Conservation (phyloP, 2,113 vertebrate species). For the Crotalus tigris region DNA sequence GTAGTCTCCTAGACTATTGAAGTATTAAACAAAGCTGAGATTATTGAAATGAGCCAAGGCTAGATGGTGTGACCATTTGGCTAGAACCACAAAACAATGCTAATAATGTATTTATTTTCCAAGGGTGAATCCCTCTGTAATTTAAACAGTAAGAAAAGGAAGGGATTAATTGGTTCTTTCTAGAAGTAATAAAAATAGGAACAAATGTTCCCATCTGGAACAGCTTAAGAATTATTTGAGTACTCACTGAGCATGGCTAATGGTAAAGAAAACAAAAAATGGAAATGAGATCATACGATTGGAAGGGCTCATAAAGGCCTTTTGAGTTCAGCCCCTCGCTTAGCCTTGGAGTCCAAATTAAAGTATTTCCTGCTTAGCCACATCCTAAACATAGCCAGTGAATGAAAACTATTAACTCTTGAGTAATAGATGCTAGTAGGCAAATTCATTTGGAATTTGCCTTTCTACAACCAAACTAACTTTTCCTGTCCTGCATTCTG, state of each 20-base stretch:
- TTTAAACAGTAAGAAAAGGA: not conserved
- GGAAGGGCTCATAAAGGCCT: not conserved
- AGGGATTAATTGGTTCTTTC: not conserved
- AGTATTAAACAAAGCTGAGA: not conserved
- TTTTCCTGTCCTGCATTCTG: not conserved
- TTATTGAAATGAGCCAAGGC: not conserved
- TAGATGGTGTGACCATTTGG: not conserved
- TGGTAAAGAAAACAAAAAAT: not conserved
- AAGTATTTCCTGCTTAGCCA: not conserved
- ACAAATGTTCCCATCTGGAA: not conserved
- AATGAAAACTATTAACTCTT: not conserved
- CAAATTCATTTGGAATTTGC: not conserved
- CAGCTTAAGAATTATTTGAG: not conserved
- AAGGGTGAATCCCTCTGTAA: not conserved
- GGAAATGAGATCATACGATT: not conserved
- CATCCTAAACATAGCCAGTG: not conserved
- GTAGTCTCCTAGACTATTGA: not conserved
- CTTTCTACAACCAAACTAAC: not conserved
- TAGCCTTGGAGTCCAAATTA: not conserved
- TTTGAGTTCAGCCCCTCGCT: not conserved
- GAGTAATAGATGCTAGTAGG: not conserved
- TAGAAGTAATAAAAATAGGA: not conserved
- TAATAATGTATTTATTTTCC: not conserved
- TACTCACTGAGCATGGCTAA: not conserved
- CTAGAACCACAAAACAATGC: not conserved